Base-by-base conservation (phyloP, 2,797 vertebrate genomes). In the Epinephelus malabaricus region DNA sequence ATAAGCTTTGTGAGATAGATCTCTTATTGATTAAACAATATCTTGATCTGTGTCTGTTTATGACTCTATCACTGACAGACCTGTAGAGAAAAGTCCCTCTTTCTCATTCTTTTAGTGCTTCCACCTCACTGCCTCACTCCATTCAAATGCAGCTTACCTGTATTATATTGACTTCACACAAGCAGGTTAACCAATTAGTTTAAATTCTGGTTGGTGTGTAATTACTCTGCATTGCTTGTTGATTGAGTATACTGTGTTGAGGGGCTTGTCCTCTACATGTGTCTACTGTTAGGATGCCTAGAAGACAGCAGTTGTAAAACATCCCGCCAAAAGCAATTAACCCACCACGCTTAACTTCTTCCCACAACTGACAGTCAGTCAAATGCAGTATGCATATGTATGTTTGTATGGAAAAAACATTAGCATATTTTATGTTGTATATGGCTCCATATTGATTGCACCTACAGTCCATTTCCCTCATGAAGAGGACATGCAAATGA, bases 181-280 rank as follows among this genome's bases (percentile, higher is more conserved):
- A 23, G 46, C 50, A 75, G 80, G 73, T 84, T 73, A 68, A 87
- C 91, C 76, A 86, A 88, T 83, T 78, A 69, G 40, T n/a, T 34
- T 87, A 68, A 43, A 43, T 76, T 85, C 43, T 78, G 78, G 62
- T 82, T 68, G 56, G 14, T 58, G 53, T 65, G 72, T 83, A 84
- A 86, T 91, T 66, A 82, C 59, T 65, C 43, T 50, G 21, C 59
- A 81, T 80, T 78, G 86, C 88, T 86, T 61, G 60, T 45, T 64
- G 61, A 67, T 74, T 66, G 74, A 84, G 54, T 63, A 58, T 64
- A 67, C 9, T 4, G 67, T 83, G 79, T 76, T 72, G 72, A 74
- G 51, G 54, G 67, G 47, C 34, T 60, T 65, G 54, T 73, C 53
- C 59, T 77, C 51, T 58, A 50, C 71, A 65, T 27, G 46, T 53